These are phyloP conservation scores for Timema cristinae DNA, from an alignment of 2,888 invertebrate genomes.

Conservation along the genomic window DNA sequence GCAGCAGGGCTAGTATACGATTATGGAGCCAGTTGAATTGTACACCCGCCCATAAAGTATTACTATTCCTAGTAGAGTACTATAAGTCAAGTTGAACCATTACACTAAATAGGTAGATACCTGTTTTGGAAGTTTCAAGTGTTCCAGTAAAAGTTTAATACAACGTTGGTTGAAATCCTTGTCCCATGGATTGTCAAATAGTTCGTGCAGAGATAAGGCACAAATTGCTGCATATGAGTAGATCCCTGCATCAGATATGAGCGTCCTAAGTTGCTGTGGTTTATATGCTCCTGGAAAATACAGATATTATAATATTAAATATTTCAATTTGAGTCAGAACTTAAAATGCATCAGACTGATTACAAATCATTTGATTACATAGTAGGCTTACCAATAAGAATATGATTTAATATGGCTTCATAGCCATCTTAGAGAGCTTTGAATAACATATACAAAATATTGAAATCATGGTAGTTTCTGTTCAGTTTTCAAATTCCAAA, in stretches of 20 bases:
- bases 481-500: too few species aligned
- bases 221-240: constrained; percentile 49
- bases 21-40: too few species aligned
- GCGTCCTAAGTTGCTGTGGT: neutral
- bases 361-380: too few species aligned
- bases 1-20: too few species aligned
- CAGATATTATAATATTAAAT: neutral
- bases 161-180: constrained; percentile 39
- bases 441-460: too few species aligned
- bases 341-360: too few species aligned
- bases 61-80: neutral
- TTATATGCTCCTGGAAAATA: constrained; percentile 11
- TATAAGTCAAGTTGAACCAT: neutral
- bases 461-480: too few species aligned
- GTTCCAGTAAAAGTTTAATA: constrained; percentile 39
- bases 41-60: too few species aligned
- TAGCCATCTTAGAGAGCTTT: too few species aligned
- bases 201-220: constrained; percentile 46
- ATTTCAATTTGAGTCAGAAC: too few species aligned
- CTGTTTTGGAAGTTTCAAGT: constrained; percentile 39
- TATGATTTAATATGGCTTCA: too few species aligned
- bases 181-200: constrained; percentile 47
- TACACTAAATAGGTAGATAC: constrained; percentile 30
- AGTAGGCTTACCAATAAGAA: too few species aligned
- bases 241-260: constrained; percentile 42